Base-by-base conservation (phyloP, 2,888 invertebrate genomes). In the Doris montereyensis region DNA sequence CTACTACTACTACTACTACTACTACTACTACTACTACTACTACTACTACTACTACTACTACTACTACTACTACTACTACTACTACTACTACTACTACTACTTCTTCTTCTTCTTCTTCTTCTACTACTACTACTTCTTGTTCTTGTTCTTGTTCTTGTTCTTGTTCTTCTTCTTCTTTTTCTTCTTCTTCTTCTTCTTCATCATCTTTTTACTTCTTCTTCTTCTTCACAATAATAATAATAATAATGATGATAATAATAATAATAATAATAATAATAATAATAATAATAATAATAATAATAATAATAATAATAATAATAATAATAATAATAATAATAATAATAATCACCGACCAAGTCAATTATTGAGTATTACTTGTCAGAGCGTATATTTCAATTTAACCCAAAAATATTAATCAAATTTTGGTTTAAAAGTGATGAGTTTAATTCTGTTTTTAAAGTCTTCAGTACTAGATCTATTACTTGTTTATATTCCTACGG, bases 1-100 rank as follows among this genome's bases (percentile, higher is more conserved):
- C 67, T 79, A 79, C 65, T 79, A 80, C 65, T 80, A 80, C 71
- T 80, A 80, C 71, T 80, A 80, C 71, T 80, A 80, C 71, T 80
- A 80, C 71, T 80, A 80, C 71, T 80, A 77, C 71, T 80, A 80
- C 71, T 80, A 80, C 57, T 80, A 80, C 57, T 80, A 80, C 57
- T 80, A 80, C 41, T 70, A 78, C 30, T 78, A 78, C 71, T 78
- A 80, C 62, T 71, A 80, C 62, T 80, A 78, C 35, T 71, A 78
- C 35, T 78, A 80, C 34, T 78, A 80, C 62, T 80, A 78, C 35
- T 80, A 80, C 62, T 80, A 78, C 62, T 79, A 67, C 52, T 79
- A 79, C 75, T 79, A 79, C 76, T 79, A 79, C 67, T 79, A 79
- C 62, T 79, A 79, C 76, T 79, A 52, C 52, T 13, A 52, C 13